These are phyloP conservation scores for Peromyscus polionotus DNA, from an alignment of 2,113 vertebrate genomes.

Conservation along the genomic window DNA sequence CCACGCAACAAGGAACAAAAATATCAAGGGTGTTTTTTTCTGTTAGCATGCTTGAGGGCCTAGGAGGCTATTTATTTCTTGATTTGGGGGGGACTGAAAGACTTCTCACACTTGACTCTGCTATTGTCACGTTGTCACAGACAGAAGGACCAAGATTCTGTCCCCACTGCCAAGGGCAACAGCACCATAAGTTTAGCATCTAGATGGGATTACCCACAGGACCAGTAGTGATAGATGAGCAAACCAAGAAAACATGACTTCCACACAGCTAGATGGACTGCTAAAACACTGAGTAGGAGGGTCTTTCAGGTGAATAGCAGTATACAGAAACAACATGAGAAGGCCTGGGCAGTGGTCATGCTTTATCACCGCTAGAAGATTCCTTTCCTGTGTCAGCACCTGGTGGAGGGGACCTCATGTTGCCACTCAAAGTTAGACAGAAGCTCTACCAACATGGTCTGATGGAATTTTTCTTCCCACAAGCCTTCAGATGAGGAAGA, in stretches of 20 bases:
- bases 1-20: not conserved
- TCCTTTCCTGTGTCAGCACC: not conserved
- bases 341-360: not conserved
- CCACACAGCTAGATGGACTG: not conserved
- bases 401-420: not conserved
- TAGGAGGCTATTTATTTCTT: not conserved
- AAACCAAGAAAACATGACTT: not conserved
- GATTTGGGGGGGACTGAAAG: not conserved
- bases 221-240: not conserved
- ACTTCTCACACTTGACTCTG: not conserved
- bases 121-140: not conserved
- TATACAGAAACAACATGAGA: not conserved
- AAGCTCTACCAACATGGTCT: not conserved
- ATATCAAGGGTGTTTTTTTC: not conserved
- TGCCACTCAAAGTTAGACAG: not conserved
- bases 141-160: not conserved
- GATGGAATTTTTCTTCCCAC: not conserved
- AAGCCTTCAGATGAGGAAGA: not conserved
- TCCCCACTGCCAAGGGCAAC: not conserved
- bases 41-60: not conserved
- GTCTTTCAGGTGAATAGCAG: not conserved
- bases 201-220: not conserved
- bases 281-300: not conserved
- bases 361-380: not conserved
- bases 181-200: not conserved